phyloP scores from a whole-genome alignment of 2,888 invertebrate genomes.

The Lasioglossum leucozonium region DNA sequence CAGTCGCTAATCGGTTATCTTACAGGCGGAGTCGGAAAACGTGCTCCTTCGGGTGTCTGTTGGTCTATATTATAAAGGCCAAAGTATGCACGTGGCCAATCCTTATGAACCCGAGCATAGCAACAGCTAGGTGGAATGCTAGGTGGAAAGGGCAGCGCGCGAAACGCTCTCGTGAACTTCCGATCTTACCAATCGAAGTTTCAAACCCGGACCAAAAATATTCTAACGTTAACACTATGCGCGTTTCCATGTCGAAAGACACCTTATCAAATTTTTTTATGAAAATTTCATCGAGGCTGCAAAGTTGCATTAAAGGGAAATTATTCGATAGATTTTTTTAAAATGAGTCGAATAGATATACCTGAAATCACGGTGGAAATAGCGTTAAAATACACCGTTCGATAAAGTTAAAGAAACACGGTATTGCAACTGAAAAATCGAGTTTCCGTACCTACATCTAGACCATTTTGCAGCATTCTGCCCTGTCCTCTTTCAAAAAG shows the following conservation, averaged over 20 bases:
- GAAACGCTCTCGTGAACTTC: conserved; percentile 1
- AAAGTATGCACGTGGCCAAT: not conserved
- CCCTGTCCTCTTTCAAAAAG: not conserved
- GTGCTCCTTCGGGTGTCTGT: conserved; percentile 6
- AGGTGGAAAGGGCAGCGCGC: not conserved
- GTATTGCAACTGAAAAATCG: not conserved
- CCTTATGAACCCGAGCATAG: not conserved
- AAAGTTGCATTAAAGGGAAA: not conserved
- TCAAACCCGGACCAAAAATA: not conserved
- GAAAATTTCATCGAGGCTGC: not conserved
- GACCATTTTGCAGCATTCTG: not conserved
- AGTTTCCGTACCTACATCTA: no score
- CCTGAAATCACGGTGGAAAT: no score
- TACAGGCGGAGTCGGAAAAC: not conserved
- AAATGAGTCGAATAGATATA: no score
- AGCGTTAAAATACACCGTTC: not conserved
- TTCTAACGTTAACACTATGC: not conserved
- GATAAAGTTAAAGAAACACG: not conserved
- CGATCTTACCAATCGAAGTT: not conserved
- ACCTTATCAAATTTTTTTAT: not conserved
- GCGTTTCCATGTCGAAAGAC: not conserved
- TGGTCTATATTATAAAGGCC: conserved; percentile 5
- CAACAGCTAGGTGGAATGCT: not conserved
- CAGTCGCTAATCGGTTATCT: conserved; percentile 13
- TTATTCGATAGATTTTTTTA: no score